phyloP scores from a whole-genome alignment of 2,888 invertebrate genomes.

The Ectemnius continuus region DNA sequence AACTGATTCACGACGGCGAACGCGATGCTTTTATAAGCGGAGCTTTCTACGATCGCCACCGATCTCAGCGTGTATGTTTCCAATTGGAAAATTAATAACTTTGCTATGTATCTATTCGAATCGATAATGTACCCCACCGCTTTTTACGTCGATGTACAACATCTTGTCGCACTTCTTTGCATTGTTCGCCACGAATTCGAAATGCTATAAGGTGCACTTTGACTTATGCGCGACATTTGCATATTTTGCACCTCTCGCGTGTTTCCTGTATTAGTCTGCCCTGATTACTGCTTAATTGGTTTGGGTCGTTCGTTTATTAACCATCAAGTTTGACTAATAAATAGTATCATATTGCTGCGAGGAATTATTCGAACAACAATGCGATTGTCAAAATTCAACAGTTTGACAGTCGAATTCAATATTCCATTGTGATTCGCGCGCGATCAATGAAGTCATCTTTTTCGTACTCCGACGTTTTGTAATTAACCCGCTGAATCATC shows the following conservation, averaged over 20 bases:
- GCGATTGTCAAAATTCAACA: too few relatives aligned
- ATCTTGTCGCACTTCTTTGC: not conserved
- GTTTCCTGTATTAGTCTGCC: too few relatives aligned
- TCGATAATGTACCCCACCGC: conserved; percentile 59
- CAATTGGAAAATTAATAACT: conserved; percentile 59
- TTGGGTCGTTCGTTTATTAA: too few relatives aligned
- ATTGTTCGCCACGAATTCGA: not conserved
- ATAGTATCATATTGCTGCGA: too few relatives aligned
- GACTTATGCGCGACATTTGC: not conserved
- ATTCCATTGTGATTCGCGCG: too few relatives aligned
- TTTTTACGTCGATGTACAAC: not conserved
- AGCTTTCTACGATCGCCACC: conserved; percentile 45
- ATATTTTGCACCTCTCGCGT: not conserved
- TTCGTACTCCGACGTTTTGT: too few relatives aligned
- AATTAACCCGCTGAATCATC: conserved; percentile 34
- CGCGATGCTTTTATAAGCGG: conserved; percentile 71
- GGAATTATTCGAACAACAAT: too few relatives aligned
- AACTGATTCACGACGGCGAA: conserved; percentile 63
- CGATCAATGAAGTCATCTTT: too few relatives aligned
- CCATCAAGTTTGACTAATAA: too few relatives aligned
- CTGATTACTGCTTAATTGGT: too few relatives aligned
- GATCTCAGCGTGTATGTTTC: conserved; percentile 28
- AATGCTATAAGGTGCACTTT: not conserved
- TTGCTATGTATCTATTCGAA: conserved; percentile 63
- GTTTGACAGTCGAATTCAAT: too few relatives aligned